These are phyloP conservation scores for Sceloporus tristichus DNA, from an alignment of 2,113 vertebrate species.

Conservation along the genomic window DNA sequence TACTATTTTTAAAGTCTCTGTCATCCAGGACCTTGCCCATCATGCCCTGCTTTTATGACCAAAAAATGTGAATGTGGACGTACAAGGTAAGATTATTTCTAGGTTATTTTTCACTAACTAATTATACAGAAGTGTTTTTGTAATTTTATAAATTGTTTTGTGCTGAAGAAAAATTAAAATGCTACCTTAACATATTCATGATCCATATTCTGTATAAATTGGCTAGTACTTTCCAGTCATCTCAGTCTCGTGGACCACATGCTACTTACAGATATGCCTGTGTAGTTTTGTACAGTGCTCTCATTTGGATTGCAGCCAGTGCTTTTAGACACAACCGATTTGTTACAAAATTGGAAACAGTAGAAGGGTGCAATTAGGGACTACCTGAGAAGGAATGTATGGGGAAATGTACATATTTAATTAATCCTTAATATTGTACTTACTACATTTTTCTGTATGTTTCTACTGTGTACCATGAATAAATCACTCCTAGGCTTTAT, in stretches of 20 bases:
- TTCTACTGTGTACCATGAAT: not conserved
- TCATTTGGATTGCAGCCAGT: not conserved
- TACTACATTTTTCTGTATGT: not conserved
- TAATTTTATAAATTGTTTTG: not conserved
- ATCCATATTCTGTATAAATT: not conserved
- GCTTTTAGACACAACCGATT: not conserved
- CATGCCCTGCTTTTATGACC: slow-evolving; percentile 92
- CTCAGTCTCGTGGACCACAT: not conserved
- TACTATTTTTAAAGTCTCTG: slow-evolving; percentile 83
- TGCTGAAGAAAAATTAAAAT: not conserved
- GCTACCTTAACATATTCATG: not conserved
- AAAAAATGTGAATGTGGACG: slow-evolving; percentile 93
- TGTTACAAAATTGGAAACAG: slow-evolving; percentile 6
- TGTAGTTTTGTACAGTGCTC: not conserved
- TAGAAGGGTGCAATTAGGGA: not conserved
- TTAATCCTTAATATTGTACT: not conserved
- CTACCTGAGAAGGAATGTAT: not conserved
- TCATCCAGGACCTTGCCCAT: slow-evolving; percentile 97
- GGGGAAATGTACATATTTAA: not conserved
- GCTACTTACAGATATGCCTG: not conserved
- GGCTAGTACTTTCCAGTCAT: not conserved
- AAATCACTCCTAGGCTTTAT: not conserved
- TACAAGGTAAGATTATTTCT: slow-evolving; percentile 85
- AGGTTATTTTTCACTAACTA: not conserved
- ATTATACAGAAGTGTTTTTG: not conserved